phyloP scores from a whole-genome alignment of 2,888 invertebrate species.

The Tanytarsus gracilentus region DNA sequence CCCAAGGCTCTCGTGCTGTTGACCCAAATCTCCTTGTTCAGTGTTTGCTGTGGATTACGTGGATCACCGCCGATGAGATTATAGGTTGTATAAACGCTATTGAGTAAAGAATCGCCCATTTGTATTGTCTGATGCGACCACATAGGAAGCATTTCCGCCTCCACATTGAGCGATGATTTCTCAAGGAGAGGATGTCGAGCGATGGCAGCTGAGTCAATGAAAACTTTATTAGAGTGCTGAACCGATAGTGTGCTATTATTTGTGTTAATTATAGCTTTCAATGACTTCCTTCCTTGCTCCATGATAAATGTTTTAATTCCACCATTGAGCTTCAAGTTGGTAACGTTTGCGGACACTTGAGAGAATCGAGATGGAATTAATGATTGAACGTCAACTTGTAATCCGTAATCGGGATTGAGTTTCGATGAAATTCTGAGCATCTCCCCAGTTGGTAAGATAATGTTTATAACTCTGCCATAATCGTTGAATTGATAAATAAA shows the following conservation, averaged over 20 bases:
- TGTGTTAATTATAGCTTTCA: slow-evolving; percentile 64
- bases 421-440: slow-evolving; percentile 70
- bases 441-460: slow-evolving; percentile 87
- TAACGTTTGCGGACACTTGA: slow-evolving; percentile 47
- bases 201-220: slow-evolving; percentile 65
- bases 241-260: slow-evolving; percentile 73
- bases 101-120: slow-evolving; percentile 64
- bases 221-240: slow-evolving; percentile 63
- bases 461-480: slow-evolving; percentile 75
- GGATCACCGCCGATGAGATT: slow-evolving; percentile 71
- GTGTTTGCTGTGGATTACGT: slow-evolving; percentile 72
- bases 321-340: slow-evolving; percentile 53
- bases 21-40: slow-evolving; percentile 78
- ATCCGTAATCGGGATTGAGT: slow-evolving; percentile 64
- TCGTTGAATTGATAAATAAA: slow-evolving; percentile 87
- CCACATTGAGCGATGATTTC: slow-evolving; percentile 67
- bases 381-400: slow-evolving; percentile 62
- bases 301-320: slow-evolving; percentile 59
- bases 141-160: slow-evolving; percentile 83
- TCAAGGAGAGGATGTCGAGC: slow-evolving; percentile 75
- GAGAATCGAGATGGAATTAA: slow-evolving; percentile 49
- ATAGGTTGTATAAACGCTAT: slow-evolving; percentile 73
- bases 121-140: slow-evolving; percentile 76
- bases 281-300: slow-evolving; percentile 60
- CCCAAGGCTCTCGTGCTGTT: slow-evolving; percentile 83